A percentile compares a stretch with the other conserved stretches of the same genome.
phyloP scores from a whole-genome alignment of 2,113 vertebrate genomes.

The Odontesthes bonariensis region DNA sequence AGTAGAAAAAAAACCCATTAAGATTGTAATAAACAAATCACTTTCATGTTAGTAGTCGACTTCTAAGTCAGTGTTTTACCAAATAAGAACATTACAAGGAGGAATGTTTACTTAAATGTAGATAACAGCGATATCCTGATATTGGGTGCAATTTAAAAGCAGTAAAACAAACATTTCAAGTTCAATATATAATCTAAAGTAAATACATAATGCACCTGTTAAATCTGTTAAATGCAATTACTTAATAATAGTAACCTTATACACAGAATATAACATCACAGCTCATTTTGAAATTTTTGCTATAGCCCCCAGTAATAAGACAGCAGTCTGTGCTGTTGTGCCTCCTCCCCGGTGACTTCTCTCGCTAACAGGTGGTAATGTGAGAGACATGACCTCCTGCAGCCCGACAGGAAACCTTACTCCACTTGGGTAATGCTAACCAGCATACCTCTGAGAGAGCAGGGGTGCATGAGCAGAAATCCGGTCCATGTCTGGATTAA shows the following conservation, averaged over 20 bases:
- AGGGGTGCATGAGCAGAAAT: constrained; percentile 43
- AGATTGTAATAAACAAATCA: too few species aligned
- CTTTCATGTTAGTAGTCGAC: too few species aligned
- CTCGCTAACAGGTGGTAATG: constrained; percentile 58
- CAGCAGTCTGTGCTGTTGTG: background rate
- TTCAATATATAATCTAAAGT: constrained; percentile 37
- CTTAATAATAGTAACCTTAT: too few species aligned
- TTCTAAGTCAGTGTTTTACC: background rate
- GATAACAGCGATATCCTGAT: constrained; percentile 26
- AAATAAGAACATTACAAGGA: constrained; percentile 15
- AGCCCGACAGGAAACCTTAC: constrained; percentile 66
- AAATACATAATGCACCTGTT: constrained; percentile 17
- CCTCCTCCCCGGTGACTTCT: background rate
- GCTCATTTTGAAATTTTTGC: too few species aligned
- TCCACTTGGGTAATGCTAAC: constrained; percentile 60
- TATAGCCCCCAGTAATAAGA: background rate
- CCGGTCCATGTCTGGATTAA: constrained; percentile 3
- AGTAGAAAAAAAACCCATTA: too few species aligned
- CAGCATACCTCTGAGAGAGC: constrained; percentile 23
- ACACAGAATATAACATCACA: too few species aligned
- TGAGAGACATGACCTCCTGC: constrained; percentile 57
- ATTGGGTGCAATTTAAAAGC: background rate
- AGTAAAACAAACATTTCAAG: constrained; percentile 15
- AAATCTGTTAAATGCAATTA: background rate
- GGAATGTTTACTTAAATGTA: background rate